A percentile compares a stretch with the other conserved stretches of the same genome.
Conservation (phyloP, 1,140 invertebrate species). For the Agrypnia vestita region DNA sequence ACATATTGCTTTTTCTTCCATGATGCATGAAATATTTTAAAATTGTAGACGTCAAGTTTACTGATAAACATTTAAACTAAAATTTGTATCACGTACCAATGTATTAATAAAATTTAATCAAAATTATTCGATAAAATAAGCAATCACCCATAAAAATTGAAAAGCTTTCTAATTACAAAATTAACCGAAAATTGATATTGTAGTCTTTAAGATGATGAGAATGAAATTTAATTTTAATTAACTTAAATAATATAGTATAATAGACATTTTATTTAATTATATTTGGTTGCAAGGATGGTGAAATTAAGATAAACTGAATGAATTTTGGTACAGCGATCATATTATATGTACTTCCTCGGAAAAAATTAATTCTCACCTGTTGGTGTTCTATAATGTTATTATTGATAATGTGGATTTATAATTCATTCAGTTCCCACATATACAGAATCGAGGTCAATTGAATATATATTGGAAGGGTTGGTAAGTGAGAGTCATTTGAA, state of each 20-base stretch:
- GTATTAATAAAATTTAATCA: neutral
- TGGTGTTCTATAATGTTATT: no score
- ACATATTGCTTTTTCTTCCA: constrained; percentile 21
- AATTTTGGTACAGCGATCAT: neutral
- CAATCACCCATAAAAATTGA: neutral
- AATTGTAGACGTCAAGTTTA: neutral
- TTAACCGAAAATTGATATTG: neutral
- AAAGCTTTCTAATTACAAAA: constrained; percentile 1
- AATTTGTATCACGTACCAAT: neutral
- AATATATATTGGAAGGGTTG: neutral
- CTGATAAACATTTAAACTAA: neutral
- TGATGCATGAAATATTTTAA: constrained; percentile 12
- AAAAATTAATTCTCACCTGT: no score
- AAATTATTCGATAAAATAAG: neutral
- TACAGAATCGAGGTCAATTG: no score
- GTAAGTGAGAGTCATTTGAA: neutral
- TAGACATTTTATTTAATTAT: constrained; percentile 35
- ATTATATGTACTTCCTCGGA: no score
- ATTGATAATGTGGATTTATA: no score
- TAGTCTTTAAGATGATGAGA: constrained; percentile 5
- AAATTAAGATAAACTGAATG: neutral
- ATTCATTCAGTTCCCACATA: no score
- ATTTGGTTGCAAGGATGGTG: constrained; percentile 16
- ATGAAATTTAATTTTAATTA: neutral
- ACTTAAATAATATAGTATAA: neutral